Conservation (phyloP, 2,888 invertebrate genomes). For the Drosophila maculinotata region DNA sequence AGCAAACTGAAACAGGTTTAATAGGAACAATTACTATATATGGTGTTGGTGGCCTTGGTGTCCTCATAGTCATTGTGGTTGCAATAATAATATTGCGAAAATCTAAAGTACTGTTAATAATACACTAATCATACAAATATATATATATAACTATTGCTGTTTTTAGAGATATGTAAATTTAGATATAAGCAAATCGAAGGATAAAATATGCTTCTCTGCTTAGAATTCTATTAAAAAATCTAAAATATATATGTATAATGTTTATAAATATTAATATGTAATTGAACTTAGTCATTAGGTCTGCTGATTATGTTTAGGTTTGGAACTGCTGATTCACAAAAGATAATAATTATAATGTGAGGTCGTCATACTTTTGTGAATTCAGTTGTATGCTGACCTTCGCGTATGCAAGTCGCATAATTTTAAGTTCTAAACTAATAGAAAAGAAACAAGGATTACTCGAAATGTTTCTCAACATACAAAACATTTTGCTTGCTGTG, state of each 20-base stretch:
- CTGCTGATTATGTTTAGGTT: neutral
- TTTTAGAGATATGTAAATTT: too few species aligned
- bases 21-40: neutral
- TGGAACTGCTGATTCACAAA: neutral
- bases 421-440: neutral
- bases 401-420: neutral
- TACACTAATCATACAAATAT: too few species aligned
- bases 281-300: neutral
- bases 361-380: neutral
- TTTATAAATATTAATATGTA: too few species aligned
- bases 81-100: neutral
- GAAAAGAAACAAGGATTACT: neutral
- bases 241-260: too few species aligned
- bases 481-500: neutral
- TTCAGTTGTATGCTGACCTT: slow-evolving; percentile 3
- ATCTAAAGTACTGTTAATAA: neutral
- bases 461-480: neutral
- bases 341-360: neutral
- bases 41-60: neutral
- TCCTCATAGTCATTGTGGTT: neutral
- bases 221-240: too few species aligned
- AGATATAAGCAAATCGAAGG: too few species aligned
- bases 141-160: too few species aligned
- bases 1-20: neutral
- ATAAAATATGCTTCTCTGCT: too few species aligned